phyloP scores from a whole-genome alignment of 2,797 vertebrate species.

The Allobates femoralis region DNA sequence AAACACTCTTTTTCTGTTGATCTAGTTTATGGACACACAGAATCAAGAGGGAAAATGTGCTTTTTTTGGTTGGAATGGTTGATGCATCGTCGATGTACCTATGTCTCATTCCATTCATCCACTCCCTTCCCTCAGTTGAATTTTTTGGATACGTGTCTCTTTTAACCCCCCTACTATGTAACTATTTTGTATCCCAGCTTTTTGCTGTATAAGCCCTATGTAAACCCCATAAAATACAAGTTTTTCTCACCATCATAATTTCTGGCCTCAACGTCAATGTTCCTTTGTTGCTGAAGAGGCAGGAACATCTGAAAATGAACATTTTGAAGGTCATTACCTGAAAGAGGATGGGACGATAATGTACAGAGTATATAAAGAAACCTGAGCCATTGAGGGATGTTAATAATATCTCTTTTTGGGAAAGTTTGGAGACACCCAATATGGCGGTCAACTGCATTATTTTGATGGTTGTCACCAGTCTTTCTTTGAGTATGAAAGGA shows the following conservation, averaged over 20 bases:
- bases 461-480: background rate
- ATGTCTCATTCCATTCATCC: no score
- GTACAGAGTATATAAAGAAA: background rate
- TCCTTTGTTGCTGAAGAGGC: conserved; percentile 45
- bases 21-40: no score
- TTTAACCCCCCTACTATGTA: no score
- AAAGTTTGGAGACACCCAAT: background rate
- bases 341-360: background rate
- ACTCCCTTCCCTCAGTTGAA: no score
- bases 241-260: conserved; percentile 86
- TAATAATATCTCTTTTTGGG: background rate
- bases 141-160: no score
- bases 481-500: background rate
- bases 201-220: background rate
- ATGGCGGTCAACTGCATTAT: background rate
- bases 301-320: conserved; percentile 23
- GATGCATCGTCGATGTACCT: no score
- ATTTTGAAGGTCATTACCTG: background rate
- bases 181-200: no score
- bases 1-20: no score
- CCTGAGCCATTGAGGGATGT: background rate
- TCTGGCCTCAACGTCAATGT: conserved; percentile 81
- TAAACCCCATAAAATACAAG: background rate
- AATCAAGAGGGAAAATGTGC: no score
- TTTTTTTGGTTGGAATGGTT: no score